Percentiles rank a stretch among this genome's conserved stretches.
These are phyloP conservation scores for Chrysemys picta DNA, from an alignment of 2,113 vertebrate species.

Conservation along the genomic window DNA sequence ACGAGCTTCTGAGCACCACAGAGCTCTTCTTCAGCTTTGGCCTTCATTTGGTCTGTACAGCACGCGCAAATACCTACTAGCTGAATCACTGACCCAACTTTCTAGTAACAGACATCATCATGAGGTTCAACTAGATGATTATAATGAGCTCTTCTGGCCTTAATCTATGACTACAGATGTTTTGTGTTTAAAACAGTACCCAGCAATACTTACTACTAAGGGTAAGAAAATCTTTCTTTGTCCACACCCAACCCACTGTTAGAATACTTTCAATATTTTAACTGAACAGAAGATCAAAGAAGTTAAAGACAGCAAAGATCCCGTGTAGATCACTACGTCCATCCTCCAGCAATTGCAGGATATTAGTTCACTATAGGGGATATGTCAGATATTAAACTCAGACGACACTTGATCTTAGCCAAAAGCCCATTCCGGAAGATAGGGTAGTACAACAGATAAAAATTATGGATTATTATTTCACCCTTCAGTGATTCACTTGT, in stretches of 20 bases:
- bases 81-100: not conserved
- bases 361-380: not conserved
- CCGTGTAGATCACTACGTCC: not conserved
- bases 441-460: not conserved
- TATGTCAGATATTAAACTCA: not conserved
- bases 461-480: not conserved
- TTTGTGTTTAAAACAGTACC: not conserved
- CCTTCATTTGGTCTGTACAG: not conserved
- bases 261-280: not conserved
- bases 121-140: not conserved
- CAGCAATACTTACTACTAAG: not conserved
- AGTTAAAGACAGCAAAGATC: not conserved
- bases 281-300: not conserved
- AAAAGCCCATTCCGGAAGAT: not conserved
- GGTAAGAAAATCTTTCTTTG: not conserved
- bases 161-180: not conserved
- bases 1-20: not conserved
- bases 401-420: not conserved
- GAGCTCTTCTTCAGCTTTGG: not conserved
- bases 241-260: too few species aligned
- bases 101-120: not conserved
- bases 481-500: not conserved
- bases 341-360: not conserved
- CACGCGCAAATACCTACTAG: not conserved
- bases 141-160: not conserved